These are phyloP conservation scores for Callimorpha dominula DNA, from an alignment of 2,888 invertebrate genomes.

Conservation along the genomic window DNA sequence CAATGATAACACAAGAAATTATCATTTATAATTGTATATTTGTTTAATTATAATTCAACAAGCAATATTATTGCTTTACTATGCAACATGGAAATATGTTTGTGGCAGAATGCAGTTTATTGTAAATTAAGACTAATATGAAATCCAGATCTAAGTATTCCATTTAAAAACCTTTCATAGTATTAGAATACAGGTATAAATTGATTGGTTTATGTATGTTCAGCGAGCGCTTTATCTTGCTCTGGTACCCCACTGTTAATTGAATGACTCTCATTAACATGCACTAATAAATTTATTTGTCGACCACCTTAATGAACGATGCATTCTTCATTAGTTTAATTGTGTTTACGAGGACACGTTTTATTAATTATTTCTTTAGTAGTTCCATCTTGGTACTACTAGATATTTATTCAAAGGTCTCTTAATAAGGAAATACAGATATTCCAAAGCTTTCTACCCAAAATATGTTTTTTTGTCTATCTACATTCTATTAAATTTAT, in stretches of 20 bases:
- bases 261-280: conserved; percentile 58
- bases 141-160: too few relatives aligned
- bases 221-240: conserved; percentile 26
- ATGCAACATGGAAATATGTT: not conserved
- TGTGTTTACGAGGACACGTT: conserved; percentile 28
- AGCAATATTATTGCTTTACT: not conserved
- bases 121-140: too few relatives aligned
- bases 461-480: too few relatives aligned
- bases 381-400: not conserved
- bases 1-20: conserved; percentile 4
- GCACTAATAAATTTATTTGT: conserved; percentile 44
- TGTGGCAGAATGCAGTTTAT: too few relatives aligned
- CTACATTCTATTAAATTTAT: too few relatives aligned
- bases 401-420: not conserved
- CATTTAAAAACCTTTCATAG: not conserved
- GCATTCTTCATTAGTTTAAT: conserved; percentile 41
- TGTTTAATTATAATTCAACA: not conserved
- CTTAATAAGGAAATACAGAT: not conserved
- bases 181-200: conserved; percentile 42
- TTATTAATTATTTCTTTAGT: conserved; percentile 21
- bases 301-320: conserved; percentile 28
- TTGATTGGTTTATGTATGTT: conserved; percentile 51
- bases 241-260: conserved; percentile 54
- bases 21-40: conserved; percentile 1
- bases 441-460: not conserved